Base-by-base conservation (phyloP, 2,888 invertebrate genomes). In the Melanargia galathea region DNA sequence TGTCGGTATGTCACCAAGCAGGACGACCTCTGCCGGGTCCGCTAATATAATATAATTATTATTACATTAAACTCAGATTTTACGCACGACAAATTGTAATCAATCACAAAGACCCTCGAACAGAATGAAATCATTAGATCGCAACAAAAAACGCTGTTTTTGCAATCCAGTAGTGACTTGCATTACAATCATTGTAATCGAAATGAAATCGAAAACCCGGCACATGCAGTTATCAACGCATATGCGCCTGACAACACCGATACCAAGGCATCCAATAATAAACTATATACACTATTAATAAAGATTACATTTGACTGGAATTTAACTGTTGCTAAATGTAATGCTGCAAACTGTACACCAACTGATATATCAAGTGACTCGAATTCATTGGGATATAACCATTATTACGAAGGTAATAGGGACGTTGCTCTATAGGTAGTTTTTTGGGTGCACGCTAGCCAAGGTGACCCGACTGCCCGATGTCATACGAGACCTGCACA, bases 381-480 rank as follows among this genome's bases (percentile, higher is more conserved):
- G 16, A 33, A 18, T 40, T 16, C 18, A 48, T 30, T 55, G 13
- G 1, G 26, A 56, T 22, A 18, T 43, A 38, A n/a, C 2, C 13
- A 33, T 58, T 51, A 20, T 38, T 3, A 8, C 13, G 35, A 57
- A 54, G 0, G 0, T 0, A 1, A 11, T 40, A 55, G 43, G 11
- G 43, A 26, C 18, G 55, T 26, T 1, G 13, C 7, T 20, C 5
- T 24, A 26, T 40, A 16, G 10, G 22, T 43, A 24, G 22, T 40
- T 54, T 24, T 52, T 26, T n/a, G 40, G 24, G 26, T 35, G 43
- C 43, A 35, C 13, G 10, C 20, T 6, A 35, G 5, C 52, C 52
- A 66, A 63, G 63, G 66, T 66, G 66, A 66, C 66, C 63, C 60
- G 30, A 16, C 30, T 54, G 65, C 40, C 52, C 60, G 48, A 48